Base-by-base conservation (phyloP, 2,888 invertebrate species). In the Candidula unifasciata region DNA sequence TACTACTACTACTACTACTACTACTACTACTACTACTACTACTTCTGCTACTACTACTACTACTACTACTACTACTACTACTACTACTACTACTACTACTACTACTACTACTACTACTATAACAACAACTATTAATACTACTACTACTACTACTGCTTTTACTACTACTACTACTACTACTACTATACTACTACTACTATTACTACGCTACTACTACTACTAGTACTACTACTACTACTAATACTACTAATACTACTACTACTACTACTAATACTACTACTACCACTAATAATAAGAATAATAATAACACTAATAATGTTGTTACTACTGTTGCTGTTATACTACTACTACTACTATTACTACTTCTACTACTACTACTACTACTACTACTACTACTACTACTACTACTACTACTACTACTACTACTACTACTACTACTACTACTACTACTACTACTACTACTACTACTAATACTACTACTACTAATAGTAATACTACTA, bases 1-100 rank as follows among this genome's bases (percentile, higher is more conserved):
- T n/a, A 60, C 60, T 60, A 60, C n/a, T n/a, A 60, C 60, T 60
- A 60, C 60, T 60, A 60, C 60, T 60, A 60, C 60, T n/a, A 60
- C 60, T n/a, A 60, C 60, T n/a, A 60, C 60, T 60, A 60, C n/a
- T n/a, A 60, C 60, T 60, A n/a, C 60, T n/a, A 60, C 60, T 60
- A 60, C n/a, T n/a, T 18, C 60, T 60, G 21, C 60, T 60, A 60
- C 60, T 60, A 60, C 60, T n/a, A 60, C 60, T n/a, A 60, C 60
- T n/a, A 60, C 60, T 60, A 60, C n/a, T n/a, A 60, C 60, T 60
- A n/a, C 60, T n/a, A 60, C 60, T 60, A 60, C n/a, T n/a, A 60
- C 60, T 60, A 60, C 60, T n/a, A 60, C 60, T 60, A 60, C n/a
- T n/a, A 60, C 60, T n/a, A 60, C 60, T n/a, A 60, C 60, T 60